These are phyloP conservation scores for Myxocyprinus asiaticus DNA, from an alignment of 2,113 vertebrate species.

Conservation along the genomic window DNA sequence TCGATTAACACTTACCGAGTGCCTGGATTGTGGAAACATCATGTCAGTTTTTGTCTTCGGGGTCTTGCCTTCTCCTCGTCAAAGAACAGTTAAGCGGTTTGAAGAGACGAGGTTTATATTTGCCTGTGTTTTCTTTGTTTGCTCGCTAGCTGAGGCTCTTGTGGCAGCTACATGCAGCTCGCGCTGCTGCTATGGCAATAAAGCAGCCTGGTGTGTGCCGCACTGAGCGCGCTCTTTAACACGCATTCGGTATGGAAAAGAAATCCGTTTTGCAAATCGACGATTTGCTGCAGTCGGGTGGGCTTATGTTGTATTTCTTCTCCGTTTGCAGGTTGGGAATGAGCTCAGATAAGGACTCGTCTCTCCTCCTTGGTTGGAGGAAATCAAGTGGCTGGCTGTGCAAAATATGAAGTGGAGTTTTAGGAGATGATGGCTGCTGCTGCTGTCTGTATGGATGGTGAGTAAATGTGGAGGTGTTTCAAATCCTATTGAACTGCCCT, in stretches of 20 bases:
- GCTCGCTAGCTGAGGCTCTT: slow-evolving; percentile 23
- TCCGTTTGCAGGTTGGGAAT: slow-evolving; percentile 1
- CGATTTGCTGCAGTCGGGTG: slow-evolving; percentile 13
- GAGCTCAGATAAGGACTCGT: background rate
- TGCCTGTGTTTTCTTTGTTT: slow-evolving; percentile 9
- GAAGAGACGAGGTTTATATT: slow-evolving; percentile 8
- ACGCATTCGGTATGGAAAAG: slow-evolving; percentile 17
- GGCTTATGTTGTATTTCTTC: background rate
- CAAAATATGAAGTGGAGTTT: slow-evolving; percentile 20
- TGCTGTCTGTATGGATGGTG: background rate
- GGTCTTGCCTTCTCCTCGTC: slow-evolving; percentile 56
- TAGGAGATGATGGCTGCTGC: slow-evolving; percentile 23
- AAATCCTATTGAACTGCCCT: background rate
- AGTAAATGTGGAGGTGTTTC: background rate
- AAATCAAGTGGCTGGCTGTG: slow-evolving; percentile 4
- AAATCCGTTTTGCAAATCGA: background rate
- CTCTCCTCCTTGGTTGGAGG: slow-evolving; percentile 7
- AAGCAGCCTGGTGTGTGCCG: slow-evolving; percentile 18
- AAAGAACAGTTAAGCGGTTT: slow-evolving; percentile 11
- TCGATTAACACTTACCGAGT: slow-evolving; percentile 74
- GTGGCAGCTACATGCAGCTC: slow-evolving; percentile 45
- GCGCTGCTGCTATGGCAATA: slow-evolving; percentile 47
- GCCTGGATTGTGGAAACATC: slow-evolving; percentile 85
- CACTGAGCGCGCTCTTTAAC: slow-evolving; percentile 15
- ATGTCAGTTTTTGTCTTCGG: slow-evolving; percentile 69